Conservation (phyloP, 2,888 invertebrate species). For the Acanthoscelides obtectus region DNA sequence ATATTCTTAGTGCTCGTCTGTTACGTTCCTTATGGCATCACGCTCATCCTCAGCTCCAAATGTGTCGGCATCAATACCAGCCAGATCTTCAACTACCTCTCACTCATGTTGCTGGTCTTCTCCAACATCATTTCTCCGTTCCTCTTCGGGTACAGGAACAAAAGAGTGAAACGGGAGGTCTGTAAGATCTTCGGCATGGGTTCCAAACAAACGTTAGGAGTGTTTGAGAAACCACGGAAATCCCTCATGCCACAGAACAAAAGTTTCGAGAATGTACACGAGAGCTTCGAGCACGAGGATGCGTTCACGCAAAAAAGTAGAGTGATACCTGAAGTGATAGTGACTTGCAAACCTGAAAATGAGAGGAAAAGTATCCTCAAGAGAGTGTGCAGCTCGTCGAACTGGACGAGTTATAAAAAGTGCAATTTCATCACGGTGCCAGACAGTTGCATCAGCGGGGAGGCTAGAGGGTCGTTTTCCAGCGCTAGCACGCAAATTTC, state of each 20-base stretch:
- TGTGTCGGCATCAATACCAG: slow-evolving; percentile 37
- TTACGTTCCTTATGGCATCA: slow-evolving; percentile 49
- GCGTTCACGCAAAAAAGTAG: slow-evolving; percentile 20
- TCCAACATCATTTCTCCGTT: slow-evolving; percentile 67
- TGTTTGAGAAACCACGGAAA: slow-evolving; percentile 13
- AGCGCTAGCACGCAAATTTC: slow-evolving; percentile 47
- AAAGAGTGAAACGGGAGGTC: slow-evolving; percentile 58
- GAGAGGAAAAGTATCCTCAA: slow-evolving; percentile 44
- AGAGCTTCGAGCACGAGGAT: slow-evolving; percentile 16
- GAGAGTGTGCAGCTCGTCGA: slow-evolving; percentile 40
- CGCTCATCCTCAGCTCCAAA: slow-evolving; percentile 38
- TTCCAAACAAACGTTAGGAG: slow-evolving; percentile 11
- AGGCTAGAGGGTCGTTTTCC: slow-evolving; percentile 44
- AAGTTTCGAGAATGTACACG: slow-evolving; percentile 22
- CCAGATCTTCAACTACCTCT: slow-evolving; percentile 50
- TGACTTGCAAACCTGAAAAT: slow-evolving; percentile 38
- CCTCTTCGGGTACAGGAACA: slow-evolving; percentile 71
- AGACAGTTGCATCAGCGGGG: slow-evolving; percentile 41
- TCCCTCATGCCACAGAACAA: slow-evolving; percentile 11
- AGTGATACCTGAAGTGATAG: slow-evolving; percentile 38
- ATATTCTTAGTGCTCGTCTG: slow-evolving; percentile 61
- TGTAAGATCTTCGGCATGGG: slow-evolving; percentile 48
- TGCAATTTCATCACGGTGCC: slow-evolving; percentile 45
- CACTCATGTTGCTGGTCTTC: slow-evolving; percentile 56
- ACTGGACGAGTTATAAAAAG: slow-evolving; percentile 39